phyloP scores from a whole-genome alignment of 2,113 vertebrate species.

The Terrapene triunguis region DNA sequence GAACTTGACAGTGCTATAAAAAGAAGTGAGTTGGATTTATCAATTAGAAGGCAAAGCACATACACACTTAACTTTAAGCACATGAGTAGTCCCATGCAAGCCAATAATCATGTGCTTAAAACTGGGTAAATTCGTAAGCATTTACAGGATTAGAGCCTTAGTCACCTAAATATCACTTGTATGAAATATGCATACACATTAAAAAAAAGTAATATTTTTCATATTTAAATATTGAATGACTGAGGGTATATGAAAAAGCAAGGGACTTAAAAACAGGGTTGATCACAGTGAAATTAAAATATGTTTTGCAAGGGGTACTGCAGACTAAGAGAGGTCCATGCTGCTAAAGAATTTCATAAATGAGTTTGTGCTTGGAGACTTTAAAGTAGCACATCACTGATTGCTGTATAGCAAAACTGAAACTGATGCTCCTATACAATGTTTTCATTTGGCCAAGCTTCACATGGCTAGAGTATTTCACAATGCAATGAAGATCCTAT shows the following conservation, averaged over 20 bases:
- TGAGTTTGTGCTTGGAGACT: not conserved
- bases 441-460: slow-evolving; percentile 27
- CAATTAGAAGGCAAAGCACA: not conserved
- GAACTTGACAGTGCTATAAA: too few relatives aligned
- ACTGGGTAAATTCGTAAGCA: not conserved
- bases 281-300: not conserved
- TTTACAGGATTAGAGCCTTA: not conserved
- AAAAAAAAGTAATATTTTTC: not conserved
- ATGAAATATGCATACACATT: not conserved
- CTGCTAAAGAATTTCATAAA: not conserved
- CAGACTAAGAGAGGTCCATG: not conserved
- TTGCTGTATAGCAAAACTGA: not conserved
- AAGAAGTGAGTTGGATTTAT: too few relatives aligned
- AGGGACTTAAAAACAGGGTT: not conserved
- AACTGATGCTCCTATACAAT: not conserved
- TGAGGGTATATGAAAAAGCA: not conserved
- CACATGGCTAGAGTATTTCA: not conserved
- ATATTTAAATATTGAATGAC: not conserved
- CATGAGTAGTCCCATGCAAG: not conserved
- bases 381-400: not conserved
- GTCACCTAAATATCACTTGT: not conserved
- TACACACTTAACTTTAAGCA: not conserved
- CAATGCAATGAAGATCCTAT: slow-evolving; percentile 35
- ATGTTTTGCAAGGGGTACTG: not conserved
- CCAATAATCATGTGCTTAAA: not conserved